Percentiles rank a stretch among this genome's conserved stretches.
These are phyloP conservation scores for Listrodromus nycthemerus DNA, from an alignment of 2,888 invertebrate species.

Conservation along the genomic window DNA sequence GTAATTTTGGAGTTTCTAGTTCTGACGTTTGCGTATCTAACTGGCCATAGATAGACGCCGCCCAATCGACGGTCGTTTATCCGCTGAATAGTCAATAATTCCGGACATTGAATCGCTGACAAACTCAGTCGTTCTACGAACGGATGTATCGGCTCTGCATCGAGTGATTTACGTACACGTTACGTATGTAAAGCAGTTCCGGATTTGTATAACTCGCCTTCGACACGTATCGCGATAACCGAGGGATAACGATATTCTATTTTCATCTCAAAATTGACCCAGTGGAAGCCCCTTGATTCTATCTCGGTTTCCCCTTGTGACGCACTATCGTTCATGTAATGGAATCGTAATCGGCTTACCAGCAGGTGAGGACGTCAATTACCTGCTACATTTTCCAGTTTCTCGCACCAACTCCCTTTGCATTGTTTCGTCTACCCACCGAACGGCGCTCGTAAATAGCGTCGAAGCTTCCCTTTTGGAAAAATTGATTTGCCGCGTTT, in stretches of 20 bases:
- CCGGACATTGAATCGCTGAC: neutral
- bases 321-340: slow-evolving; percentile 26
- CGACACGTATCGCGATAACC: too few relatives aligned
- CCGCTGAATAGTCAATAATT: neutral
- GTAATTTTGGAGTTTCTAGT: neutral
- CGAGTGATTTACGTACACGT: too few relatives aligned
- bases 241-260: too few relatives aligned
- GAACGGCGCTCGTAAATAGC: neutral
- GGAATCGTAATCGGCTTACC: slow-evolving; percentile 28
- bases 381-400: slow-evolving; percentile 28
- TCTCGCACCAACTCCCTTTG: neutral
- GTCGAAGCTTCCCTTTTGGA: neutral
- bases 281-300: neutral
- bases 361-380: slow-evolving; percentile 17
- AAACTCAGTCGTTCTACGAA: too few relatives aligned
- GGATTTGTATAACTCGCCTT: too few relatives aligned
- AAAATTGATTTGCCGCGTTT: slow-evolving; percentile 23
- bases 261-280: too few relatives aligned
- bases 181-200: too few relatives aligned
- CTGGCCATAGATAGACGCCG: neutral
- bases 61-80: neutral
- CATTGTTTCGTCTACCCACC: neutral
- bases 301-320: neutral
- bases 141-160: too few relatives aligned
- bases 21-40: neutral